Base-by-base conservation (phyloP, 2,888 invertebrate genomes). In the Melieria crassipennis region DNA sequence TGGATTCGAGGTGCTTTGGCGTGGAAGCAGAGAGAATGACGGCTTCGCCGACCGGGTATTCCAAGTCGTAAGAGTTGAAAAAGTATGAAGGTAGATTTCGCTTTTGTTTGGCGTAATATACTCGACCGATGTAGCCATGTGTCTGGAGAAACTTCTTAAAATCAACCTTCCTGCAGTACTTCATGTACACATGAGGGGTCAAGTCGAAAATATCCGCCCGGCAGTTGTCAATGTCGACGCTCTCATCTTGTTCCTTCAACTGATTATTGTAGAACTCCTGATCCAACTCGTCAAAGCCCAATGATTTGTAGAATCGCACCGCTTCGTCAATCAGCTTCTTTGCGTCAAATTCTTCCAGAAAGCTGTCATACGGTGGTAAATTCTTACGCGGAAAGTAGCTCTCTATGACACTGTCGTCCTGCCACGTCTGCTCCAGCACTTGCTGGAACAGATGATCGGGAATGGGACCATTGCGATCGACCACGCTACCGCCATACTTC, bases 361-460 rank as follows among this genome's bases (percentile, higher is more conserved):
- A 83, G 11, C 72, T 77, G 72, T 85, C 84, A 60, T 82, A 85
- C 0, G 84, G 84, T 0, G 85, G 84, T 11, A 85, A 73, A 4
- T 82, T 79, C 56, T 72, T 78, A 50, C 81, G 79, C 0, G 85
- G 84, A 50, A 81, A 86, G 60, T 79, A 79, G 0, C 78, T 67
- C 16, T 85, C 85, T 50, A 85, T 79, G 7, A 85, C 77, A 73
- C 85, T 85, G 55, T 80, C 82, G 30, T 78, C 75, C 1, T 81
- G 81, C 85, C 86, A 86, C 10, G 83, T 84, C 74, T 85, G 85
- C 45, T 82, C 81, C 1, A 85, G 67, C 0, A 86, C 85, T 75
- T 86, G 85, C 70, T 93, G 93, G 75, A 93, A 86, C 10, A 94
- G 87, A 88, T 94, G 94, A 16, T 92, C 93, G 0, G 94, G 94